Evolutionary conservation across 92 coral and sea anemone species (phyloP).

Genomic region (Phenganax stokvisi): DNA sequence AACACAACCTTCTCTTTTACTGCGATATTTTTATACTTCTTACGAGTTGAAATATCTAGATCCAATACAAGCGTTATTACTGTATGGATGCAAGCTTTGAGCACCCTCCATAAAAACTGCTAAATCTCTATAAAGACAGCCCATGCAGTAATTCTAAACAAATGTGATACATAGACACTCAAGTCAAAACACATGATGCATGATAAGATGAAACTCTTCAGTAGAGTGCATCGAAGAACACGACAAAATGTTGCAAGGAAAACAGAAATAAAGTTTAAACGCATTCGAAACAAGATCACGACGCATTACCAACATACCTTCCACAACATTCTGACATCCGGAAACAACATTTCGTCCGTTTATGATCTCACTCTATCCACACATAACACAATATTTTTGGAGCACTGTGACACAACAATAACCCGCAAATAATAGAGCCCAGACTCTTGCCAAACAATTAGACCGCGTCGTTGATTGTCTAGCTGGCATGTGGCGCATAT

Average conservation of each 20-base stretch:
- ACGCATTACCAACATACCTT: not conserved
- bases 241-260: not conserved
- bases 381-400: slow-evolving; percentile 9
- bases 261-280: not conserved
- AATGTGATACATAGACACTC: not conserved
- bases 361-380: not conserved
- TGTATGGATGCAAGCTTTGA: not conserved
- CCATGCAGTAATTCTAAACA: not conserved
- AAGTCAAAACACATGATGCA: slow-evolving; percentile 1
- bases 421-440: slow-evolving; percentile 4
- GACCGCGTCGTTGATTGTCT: slow-evolving; percentile 23
- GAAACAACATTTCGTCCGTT: slow-evolving; percentile 13
- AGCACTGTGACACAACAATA: not conserved
- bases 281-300: not conserved
- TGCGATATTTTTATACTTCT: not conserved
- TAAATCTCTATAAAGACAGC: not conserved
- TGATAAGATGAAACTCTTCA: not conserved
- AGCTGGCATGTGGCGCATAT: not conserved
- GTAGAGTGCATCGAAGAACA: slow-evolving; percentile 1
- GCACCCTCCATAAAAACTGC: not conserved
- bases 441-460: slow-evolving; percentile 17
- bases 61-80: not conserved
- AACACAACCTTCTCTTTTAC: slow-evolving; percentile 5
- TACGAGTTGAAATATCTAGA: not conserved
- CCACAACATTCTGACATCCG: not conserved